Evolutionary conservation across 2,888 invertebrate species (phyloP), one percentile per base, ranked within the genome.

Genomic region (Acanthosoma haemorrhoidale): DNA sequence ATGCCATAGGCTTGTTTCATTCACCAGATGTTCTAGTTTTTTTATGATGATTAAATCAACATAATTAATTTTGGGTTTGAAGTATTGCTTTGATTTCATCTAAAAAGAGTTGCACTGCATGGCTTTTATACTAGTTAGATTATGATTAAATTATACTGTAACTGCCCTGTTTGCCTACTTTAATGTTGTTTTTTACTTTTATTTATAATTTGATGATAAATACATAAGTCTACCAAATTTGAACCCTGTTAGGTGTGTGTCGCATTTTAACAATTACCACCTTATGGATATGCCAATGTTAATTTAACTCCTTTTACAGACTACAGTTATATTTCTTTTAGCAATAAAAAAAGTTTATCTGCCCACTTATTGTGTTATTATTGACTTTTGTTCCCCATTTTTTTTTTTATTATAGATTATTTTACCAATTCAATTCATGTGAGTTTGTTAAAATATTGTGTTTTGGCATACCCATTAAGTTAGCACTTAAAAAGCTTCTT

Each of bases 241-340:
- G 21, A 57, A 36, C 39, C 38, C 32, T 3, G 31, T 66, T 70
- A 70, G 72, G 70, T 72, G 72, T 72, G 72, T 72, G 72, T 72
- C 72, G 72, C 68, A 68, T 70, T 68, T 16, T 43, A 41, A 64
- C 41, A 41, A 25, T 16, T 63, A 38, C 5, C 32, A 9, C 21
- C 15, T 38, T 64, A n/a, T 39, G 64, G 64, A 15, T 41, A 39
- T 64, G 64, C 41, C 64, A 64, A 6, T 51, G 25, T 25, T 25
- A 6, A 25, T 18, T 41, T 16, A 25, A 25, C 25, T 25, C n/a
- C n/a, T 25, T 43, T 21, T 43, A n/a, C n/a, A n/a, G n/a, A n/a
- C n/a, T n/a, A n/a, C n/a, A n/a, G n/a, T n/a, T n/a, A n/a, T n/a
- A n/a, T 43, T 18, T 5, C 13, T 21, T 2, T 21, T 43, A 43